Evolutionary conservation across 2,797 vertebrate species (phyloP).

Genomic region (Phylloscopus collybita): DNA sequence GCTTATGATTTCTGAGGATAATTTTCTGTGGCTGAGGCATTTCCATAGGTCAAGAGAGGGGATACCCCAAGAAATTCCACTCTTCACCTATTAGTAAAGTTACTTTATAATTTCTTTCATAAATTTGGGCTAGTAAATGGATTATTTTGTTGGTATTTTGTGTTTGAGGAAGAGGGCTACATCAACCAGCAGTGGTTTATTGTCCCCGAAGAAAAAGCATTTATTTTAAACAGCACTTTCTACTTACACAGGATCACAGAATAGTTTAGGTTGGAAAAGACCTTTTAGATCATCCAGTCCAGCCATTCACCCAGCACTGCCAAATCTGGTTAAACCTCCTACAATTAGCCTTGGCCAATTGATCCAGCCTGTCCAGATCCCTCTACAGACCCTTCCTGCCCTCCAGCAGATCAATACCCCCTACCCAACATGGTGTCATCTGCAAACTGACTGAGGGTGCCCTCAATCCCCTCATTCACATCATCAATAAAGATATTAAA

Average conservation of each 20-base stretch:
- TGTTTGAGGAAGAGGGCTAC: neutral
- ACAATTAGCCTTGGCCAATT: neutral
- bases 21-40: neutral
- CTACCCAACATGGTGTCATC: neutral
- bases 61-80: neutral
- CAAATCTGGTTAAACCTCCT: neutral
- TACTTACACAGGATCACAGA: neutral
- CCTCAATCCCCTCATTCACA: neutral
- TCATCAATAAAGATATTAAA: neutral
- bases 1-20: neutral
- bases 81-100: neutral
- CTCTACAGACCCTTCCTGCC: neutral
- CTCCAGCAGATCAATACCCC: neutral
- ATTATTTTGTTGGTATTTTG: neutral
- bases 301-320: neutral
- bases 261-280: neutral
- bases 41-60: constrained; percentile 21
- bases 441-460: neutral
- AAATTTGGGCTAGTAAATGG: neutral
- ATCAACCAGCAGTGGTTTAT: neutral
- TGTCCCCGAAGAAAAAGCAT: neutral
- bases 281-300: neutral
- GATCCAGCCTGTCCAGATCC: neutral
- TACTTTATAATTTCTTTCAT: neutral
- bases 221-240: constrained; percentile 46